These are phyloP conservation scores for Endotricha flammealis DNA, from an alignment of 2,888 invertebrate genomes.

Conservation along the genomic window DNA sequence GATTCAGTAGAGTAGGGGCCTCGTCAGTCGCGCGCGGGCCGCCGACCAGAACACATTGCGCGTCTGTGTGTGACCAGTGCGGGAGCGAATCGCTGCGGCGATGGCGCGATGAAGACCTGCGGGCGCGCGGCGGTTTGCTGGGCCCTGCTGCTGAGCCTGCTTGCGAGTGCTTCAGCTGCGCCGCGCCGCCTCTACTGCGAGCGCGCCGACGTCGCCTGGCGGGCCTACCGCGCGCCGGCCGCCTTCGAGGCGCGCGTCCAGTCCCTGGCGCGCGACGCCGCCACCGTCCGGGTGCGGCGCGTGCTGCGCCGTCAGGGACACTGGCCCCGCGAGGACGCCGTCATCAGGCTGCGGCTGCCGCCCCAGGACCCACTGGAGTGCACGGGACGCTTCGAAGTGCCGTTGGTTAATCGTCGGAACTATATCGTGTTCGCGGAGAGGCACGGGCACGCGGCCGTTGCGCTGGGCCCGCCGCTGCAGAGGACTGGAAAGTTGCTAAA, in stretches of 20 bases:
- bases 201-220: slow-evolving; percentile 75
- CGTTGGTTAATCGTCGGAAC: slow-evolving; percentile 60
- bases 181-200: slow-evolving; percentile 71
- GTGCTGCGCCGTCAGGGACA: slow-evolving; percentile 61
- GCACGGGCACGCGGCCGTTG: slow-evolving; percentile 64
- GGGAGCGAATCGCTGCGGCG: slow-evolving; percentile 51
- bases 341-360: slow-evolving; percentile 56
- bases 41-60: slow-evolving; percentile 53
- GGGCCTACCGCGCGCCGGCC: slow-evolving; percentile 71
- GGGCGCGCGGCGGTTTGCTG: slow-evolving; percentile 72
- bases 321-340: slow-evolving; percentile 63
- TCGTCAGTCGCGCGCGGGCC: slow-evolving; percentile 70
- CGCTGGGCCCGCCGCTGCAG: slow-evolving; percentile 67
- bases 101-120: slow-evolving; percentile 73
- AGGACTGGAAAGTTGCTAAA: slow-evolving; percentile 60
- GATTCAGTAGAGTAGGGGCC: slow-evolving; percentile 31
- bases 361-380: slow-evolving; percentile 50
- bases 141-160: slow-evolving; percentile 61
- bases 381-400: slow-evolving; percentile 68
- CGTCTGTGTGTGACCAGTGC: slow-evolving; percentile 28
- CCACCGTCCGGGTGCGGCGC: slow-evolving; percentile 63
- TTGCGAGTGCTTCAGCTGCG: slow-evolving; percentile 44
- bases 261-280: slow-evolving; percentile 60
- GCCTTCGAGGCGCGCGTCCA: slow-evolving; percentile 73
- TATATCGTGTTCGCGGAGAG: slow-evolving; percentile 74